phyloP scores from a whole-genome alignment of 2,113 vertebrate genomes.

The Myotis yumanensis region DNA sequence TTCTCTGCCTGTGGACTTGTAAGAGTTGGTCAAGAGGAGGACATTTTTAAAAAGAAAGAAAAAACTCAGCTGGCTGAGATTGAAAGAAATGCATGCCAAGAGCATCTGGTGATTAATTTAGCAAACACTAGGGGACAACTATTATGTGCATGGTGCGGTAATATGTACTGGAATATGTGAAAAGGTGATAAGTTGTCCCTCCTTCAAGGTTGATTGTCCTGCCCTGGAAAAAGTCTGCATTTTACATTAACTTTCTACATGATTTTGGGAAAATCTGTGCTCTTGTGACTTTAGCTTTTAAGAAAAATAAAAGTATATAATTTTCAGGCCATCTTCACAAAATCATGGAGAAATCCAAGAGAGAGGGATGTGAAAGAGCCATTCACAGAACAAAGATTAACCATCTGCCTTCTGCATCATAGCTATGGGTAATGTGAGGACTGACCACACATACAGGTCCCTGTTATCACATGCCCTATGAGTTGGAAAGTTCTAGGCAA shows the following conservation, averaged over 20 bases:
- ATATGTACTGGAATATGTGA: background rate
- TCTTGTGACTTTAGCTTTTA: background rate
- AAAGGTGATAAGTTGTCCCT: background rate
- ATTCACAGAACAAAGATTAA: background rate
- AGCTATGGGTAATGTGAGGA: background rate
- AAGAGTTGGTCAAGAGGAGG: background rate
- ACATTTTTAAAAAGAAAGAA: background rate
- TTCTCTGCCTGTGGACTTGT: background rate
- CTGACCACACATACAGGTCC: background rate
- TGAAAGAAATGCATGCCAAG: constrained; percentile 25
- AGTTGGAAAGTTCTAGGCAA: background rate
- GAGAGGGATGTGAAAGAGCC: background rate
- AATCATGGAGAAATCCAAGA: background rate
- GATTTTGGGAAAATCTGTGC: background rate
- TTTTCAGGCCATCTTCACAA: background rate
- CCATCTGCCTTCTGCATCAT: background rate
- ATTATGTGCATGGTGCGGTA: background rate
- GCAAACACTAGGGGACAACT: background rate
- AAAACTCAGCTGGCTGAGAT: background rate
- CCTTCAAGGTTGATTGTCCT: background rate
- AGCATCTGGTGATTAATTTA: constrained; percentile 11
- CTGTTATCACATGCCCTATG: background rate
- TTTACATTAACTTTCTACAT: background rate
- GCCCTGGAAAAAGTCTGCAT: background rate
- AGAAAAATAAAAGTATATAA: background rate